Evolutionary conservation across 2,888 invertebrate species (phyloP).

Genomic region (Mythimna vitellina): DNA sequence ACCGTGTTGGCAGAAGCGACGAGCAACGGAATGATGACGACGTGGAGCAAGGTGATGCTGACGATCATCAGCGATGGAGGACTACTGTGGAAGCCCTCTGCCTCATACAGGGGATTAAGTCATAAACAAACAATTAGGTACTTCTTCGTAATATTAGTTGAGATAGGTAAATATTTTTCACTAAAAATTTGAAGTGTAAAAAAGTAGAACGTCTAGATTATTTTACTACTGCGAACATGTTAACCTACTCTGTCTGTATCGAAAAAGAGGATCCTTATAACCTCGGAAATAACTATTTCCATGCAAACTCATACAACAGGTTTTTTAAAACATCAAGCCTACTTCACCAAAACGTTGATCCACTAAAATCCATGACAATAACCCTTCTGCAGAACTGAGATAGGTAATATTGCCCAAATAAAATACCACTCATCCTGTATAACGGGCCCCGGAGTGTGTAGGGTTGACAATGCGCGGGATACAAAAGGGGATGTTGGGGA

Average conservation of each 20-base stretch:
- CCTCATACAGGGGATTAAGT: too few relatives aligned
- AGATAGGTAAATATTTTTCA: neutral
- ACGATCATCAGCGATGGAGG: too few relatives aligned
- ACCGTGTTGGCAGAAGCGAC: too few relatives aligned
- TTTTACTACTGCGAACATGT: neutral
- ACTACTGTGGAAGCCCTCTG: too few relatives aligned
- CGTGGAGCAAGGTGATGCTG: too few relatives aligned
- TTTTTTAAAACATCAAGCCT: neutral
- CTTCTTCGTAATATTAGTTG: neutral
- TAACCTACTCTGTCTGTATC: neutral
- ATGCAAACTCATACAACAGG: neutral
- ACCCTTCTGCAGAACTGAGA: conserved; percentile 47
- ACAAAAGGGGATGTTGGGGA: conserved; percentile 59
- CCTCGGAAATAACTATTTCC: neutral
- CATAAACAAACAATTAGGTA: too few relatives aligned
- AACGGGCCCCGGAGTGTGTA: conserved; percentile 22
- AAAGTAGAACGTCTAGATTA: neutral
- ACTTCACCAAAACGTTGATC: conserved; percentile 14
- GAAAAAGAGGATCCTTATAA: neutral
- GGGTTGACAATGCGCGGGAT: conserved; percentile 50
- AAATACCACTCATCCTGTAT: conserved; percentile 46
- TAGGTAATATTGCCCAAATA: conserved; percentile 50
- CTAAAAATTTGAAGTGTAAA: neutral
- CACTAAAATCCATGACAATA: conserved; percentile 45
- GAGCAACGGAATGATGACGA: too few relatives aligned